phyloP scores from a whole-genome alignment of 2,113 vertebrate genomes.

The Centropus bengalensis region DNA sequence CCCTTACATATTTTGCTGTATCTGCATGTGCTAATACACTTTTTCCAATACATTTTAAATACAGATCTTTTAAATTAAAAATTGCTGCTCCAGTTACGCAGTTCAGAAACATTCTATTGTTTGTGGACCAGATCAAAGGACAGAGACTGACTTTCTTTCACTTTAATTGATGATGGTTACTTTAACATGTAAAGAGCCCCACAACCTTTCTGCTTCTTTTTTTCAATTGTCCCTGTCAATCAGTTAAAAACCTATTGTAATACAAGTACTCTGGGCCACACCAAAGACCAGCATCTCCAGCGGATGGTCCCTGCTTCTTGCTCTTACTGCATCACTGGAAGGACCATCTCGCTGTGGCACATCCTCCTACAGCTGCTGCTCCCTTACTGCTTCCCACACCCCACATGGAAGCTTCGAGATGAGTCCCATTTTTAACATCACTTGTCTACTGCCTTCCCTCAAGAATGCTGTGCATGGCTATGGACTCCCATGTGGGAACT shows the following conservation, averaged over 20 bases:
- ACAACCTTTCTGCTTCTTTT: not conserved
- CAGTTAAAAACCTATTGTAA: not conserved
- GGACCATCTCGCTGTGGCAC: accelerated
- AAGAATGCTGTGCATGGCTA: accelerated
- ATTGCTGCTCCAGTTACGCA: not conserved
- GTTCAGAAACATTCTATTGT: not conserved
- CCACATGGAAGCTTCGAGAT: not conserved
- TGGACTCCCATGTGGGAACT: accelerated
- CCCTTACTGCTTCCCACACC: accelerated
- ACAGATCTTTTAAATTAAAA: not conserved
- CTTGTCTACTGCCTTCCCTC: not conserved
- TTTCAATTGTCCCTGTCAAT: not conserved
- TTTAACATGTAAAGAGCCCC: not conserved
- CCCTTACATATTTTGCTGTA: not conserved
- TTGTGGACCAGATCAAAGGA: not conserved
- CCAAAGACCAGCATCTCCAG: accelerated
- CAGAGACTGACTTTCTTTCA: constrained; percentile 7
- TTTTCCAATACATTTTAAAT: not conserved
- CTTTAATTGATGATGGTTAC: not conserved
- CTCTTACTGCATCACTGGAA: accelerated
- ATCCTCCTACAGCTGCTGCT: not conserved
- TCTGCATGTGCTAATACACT: not conserved
- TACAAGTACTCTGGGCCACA: not conserved
- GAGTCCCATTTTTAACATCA: not conserved
- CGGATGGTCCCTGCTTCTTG: not conserved